A percentile compares a stretch with the other conserved stretches of the same genome.
phyloP scores from a whole-genome alignment of 2,888 invertebrate species.

The Diadromus collaris region DNA sequence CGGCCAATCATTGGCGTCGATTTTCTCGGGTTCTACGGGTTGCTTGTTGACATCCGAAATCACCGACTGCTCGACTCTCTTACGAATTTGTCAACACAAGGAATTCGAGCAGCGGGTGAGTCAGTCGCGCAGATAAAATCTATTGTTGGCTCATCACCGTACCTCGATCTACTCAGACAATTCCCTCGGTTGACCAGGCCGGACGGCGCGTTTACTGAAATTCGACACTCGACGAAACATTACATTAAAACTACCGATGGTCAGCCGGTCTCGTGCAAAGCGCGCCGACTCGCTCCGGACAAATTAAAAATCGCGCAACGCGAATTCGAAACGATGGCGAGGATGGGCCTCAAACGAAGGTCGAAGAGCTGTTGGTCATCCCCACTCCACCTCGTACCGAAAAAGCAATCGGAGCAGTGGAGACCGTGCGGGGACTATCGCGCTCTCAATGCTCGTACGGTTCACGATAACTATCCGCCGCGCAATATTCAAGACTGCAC shows the following conservation, averaged over 20 bases:
- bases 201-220: neutral
- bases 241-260: slow-evolving; percentile 67
- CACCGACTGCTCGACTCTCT: slow-evolving; percentile 62
- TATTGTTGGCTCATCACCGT: slow-evolving; percentile 40
- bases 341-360: slow-evolving; percentile 63
- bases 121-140: slow-evolving; percentile 16
- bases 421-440: slow-evolving; percentile 75
- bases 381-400: slow-evolving; percentile 69
- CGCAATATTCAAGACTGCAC: slow-evolving; percentile 38
- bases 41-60: slow-evolving; percentile 70
- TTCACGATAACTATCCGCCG: slow-evolving; percentile 70
- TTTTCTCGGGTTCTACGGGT: slow-evolving; percentile 70
- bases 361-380: slow-evolving; percentile 68
- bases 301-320: slow-evolving; percentile 66
- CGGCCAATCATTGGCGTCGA: slow-evolving; percentile 74
- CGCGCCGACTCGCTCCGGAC: slow-evolving; percentile 67
- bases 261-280: slow-evolving; percentile 65
- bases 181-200: slow-evolving; percentile 55
- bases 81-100: slow-evolving; percentile 40
- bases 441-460: slow-evolving; percentile 66
- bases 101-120: slow-evolving; percentile 9
- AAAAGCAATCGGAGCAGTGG: slow-evolving; percentile 66
- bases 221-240: slow-evolving; percentile 63
- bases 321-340: slow-evolving; percentile 70
- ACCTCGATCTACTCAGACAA: slow-evolving; percentile 40